phyloP scores from a whole-genome alignment of 2,888 invertebrate species.

The Morpho deidamia region DNA sequence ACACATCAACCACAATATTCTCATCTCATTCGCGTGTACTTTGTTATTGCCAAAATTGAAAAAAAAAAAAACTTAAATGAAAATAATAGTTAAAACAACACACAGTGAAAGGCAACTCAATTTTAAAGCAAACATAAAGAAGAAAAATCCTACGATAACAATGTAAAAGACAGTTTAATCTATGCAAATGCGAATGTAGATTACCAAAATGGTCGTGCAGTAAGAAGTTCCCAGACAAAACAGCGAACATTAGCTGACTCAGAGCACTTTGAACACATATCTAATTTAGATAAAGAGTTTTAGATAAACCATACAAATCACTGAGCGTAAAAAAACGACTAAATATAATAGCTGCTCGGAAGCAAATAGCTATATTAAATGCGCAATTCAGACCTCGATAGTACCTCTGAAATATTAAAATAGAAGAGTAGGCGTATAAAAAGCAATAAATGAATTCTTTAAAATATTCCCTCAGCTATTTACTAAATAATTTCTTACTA shows the following conservation, averaged over 20 bases:
- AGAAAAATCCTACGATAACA: no score
- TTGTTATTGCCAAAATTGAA: no score
- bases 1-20: no score
- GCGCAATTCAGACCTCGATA: conserved; percentile 72
- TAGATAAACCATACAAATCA: conserved; percentile 72
- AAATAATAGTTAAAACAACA: no score
- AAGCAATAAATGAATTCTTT: background rate
- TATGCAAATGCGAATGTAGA: conserved; percentile 3
- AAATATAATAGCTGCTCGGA: conserved; percentile 61
- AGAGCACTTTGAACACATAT: conserved; percentile 41
- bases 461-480: no score
- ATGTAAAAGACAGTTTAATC: no score
- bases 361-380: conserved; percentile 76
- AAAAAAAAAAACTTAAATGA: no score
- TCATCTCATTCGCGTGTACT: no score
- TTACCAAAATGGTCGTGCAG: conserved; percentile 11
- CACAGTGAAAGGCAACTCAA: no score
- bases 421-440: conserved; percentile 22
- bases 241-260: conserved; percentile 30
- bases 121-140: no score
- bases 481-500: no score
- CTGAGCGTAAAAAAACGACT: conserved; percentile 55
- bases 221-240: conserved; percentile 38
- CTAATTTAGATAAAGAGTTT: conserved; percentile 67
- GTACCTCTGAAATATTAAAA: conserved; percentile 39